Percentiles rank a stretch among this genome's conserved stretches.
Conservation (phyloP, 2,113 vertebrate genomes). For the Pampusana beccarii region DNA sequence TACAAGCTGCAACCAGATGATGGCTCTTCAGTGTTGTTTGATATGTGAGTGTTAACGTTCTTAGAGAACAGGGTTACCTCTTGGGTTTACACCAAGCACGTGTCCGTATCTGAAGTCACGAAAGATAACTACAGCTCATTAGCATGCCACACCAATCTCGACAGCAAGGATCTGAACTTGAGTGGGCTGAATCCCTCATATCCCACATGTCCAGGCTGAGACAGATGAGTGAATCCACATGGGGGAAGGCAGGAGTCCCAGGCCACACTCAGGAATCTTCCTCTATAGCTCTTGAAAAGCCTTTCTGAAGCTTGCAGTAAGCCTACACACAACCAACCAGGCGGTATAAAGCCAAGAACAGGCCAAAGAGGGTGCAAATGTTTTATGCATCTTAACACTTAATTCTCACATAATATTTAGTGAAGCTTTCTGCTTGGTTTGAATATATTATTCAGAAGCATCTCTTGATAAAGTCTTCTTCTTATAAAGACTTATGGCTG, state of each 20-base stretch:
- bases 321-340: not conserved
- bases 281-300: not conserved
- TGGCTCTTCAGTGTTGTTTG: not conserved
- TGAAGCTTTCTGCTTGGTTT: not conserved
- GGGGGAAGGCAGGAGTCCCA: not conserved
- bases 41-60: not conserved
- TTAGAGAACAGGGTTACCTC: not conserved
- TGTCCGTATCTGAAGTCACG: not conserved
- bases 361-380: not conserved
- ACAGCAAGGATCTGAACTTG: not conserved
- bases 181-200: not conserved
- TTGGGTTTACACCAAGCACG: not conserved
- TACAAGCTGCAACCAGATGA: not conserved
- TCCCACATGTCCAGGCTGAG: not conserved
- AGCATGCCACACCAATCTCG: not conserved
- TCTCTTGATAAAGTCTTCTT: not conserved
- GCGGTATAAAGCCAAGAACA: not conserved
- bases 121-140: not conserved
- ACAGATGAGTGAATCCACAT: rapidly evolving
- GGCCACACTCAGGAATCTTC: not conserved
- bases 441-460: not conserved
- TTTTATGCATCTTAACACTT: not conserved
- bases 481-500: not conserved
- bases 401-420: not conserved
- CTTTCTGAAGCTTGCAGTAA: not conserved